Evolutionary conservation across 2,888 invertebrate genomes (phyloP).

Genomic region (Himalopsyche tibetana): DNA sequence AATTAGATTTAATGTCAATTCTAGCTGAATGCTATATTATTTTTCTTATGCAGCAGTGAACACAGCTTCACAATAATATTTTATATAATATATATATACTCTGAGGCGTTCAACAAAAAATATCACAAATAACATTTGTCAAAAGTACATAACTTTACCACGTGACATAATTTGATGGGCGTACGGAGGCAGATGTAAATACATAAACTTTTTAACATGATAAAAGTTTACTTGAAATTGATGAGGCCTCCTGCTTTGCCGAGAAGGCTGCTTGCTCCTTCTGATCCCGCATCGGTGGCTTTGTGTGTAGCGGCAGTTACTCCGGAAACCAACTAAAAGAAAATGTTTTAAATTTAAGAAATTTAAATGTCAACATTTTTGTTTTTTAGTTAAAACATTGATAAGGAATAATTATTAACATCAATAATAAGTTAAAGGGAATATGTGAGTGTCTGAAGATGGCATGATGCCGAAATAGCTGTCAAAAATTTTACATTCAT

Average conservation of each 20-base stretch:
- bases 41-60: background rate
- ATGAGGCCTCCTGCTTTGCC: conserved; percentile 75
- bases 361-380: too few relatives aligned
- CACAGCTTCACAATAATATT: background rate
- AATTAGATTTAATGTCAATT: too few relatives aligned
- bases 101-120: conserved; percentile 15
- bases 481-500: too few relatives aligned
- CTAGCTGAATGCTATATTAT: too few relatives aligned
- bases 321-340: conserved; percentile 71
- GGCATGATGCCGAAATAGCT: background rate
- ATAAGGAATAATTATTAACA: too few relatives aligned
- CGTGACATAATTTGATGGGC: conserved; percentile 31
- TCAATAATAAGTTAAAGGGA: background rate
- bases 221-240: conserved; percentile 56
- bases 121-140: background rate
- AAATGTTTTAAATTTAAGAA: background rate
- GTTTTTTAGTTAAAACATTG: too few relatives aligned
- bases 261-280: conserved; percentile 74
- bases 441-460: background rate
- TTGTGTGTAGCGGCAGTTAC: conserved; percentile 70
- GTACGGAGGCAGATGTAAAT: background rate
- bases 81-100: conserved; percentile 14
- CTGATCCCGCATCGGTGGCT: conserved; percentile 72
- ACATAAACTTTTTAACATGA: background rate
- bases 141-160: conserved; percentile 23